A percentile compares a stretch with the other conserved stretches of the same genome.
These are phyloP conservation scores for Rhynchophorus ferrugineus DNA, from an alignment of 1,140 invertebrate species.

Conservation along the genomic window DNA sequence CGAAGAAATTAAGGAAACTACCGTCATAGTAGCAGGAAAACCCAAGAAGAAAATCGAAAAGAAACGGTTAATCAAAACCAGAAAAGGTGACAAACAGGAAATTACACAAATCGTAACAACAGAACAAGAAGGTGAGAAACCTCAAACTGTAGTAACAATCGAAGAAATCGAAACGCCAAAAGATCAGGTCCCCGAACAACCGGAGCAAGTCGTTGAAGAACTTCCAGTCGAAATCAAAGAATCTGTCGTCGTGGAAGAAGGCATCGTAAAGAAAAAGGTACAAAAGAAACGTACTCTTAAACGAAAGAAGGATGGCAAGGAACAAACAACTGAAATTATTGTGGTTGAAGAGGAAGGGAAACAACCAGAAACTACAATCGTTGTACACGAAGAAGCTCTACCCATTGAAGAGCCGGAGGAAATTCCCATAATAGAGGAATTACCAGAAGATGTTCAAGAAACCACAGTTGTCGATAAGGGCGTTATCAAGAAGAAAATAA, in stretches of 20 bases:
- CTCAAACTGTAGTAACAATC: constrained; percentile 37
- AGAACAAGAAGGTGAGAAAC: constrained; percentile 41
- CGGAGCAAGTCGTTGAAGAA: constrained; percentile 28
- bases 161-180: constrained; percentile 29
- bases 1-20: constrained; percentile 26
- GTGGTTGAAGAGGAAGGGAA: constrained; percentile 15
- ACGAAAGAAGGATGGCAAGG: constrained; percentile 30
- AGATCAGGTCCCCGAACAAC: constrained; percentile 28
- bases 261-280: constrained; percentile 28
- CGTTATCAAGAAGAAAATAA: constrained; percentile 25
- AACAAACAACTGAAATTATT: constrained; percentile 32
- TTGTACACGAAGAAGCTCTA: constrained; percentile 25
- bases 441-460: constrained; percentile 40
- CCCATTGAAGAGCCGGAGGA: constrained; percentile 30
- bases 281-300: constrained; percentile 32
- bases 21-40: constrained; percentile 39
- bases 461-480: constrained; percentile 19
- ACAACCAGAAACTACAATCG: constrained; percentile 23
- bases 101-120: constrained; percentile 35
- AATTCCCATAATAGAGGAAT: constrained; percentile 34
- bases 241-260: constrained; percentile 26
- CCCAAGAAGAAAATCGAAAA: constrained; percentile 38
- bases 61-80: constrained; percentile 33
- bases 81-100: constrained; percentile 28
- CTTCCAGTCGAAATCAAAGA: constrained; percentile 33